Percentiles rank a stretch among this genome's conserved stretches.
These are phyloP conservation scores for Morelia viridis DNA, from an alignment of 2,797 vertebrate genomes.

Conservation along the genomic window DNA sequence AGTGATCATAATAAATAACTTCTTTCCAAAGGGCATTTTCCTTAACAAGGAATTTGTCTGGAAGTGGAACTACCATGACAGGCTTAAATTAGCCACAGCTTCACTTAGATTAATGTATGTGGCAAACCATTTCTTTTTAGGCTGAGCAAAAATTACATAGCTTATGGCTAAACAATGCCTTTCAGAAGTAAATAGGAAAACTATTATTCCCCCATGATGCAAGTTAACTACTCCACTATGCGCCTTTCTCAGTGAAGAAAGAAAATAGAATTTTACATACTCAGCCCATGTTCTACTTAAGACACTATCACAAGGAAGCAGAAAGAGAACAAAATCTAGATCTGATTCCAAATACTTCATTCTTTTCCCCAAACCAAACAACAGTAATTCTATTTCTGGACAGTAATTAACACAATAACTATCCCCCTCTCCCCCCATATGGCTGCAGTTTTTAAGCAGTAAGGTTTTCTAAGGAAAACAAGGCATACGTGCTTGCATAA, in stretches of 20 bases:
- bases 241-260: slow-evolving; percentile 34
- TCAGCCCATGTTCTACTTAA: slow-evolving; percentile 8
- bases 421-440: slow-evolving; percentile 57
- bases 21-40: neutral
- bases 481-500: slow-evolving; percentile 36
- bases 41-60: neutral
- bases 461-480: slow-evolving; percentile 13
- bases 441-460: slow-evolving; percentile 68
- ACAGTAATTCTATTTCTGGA: slow-evolving; percentile 70
- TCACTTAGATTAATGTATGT: neutral
- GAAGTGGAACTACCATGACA: neutral
- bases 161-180: neutral
- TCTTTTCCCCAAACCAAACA: slow-evolving; percentile 65
- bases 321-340: neutral
- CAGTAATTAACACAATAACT: slow-evolving; percentile 71
- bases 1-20: neutral
- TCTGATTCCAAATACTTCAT: slow-evolving; percentile 49
- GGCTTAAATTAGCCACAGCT: neutral
- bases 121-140: neutral
- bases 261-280: slow-evolving; percentile 29
- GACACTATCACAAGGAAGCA: slow-evolving; percentile 5
- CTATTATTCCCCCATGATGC: neutral
- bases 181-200: neutral
- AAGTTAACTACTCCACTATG: neutral
- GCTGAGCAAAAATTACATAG: neutral